Evolutionary conservation across 2,797 vertebrate species (phyloP).

Genomic region (Sparidentex hasta): DNA sequence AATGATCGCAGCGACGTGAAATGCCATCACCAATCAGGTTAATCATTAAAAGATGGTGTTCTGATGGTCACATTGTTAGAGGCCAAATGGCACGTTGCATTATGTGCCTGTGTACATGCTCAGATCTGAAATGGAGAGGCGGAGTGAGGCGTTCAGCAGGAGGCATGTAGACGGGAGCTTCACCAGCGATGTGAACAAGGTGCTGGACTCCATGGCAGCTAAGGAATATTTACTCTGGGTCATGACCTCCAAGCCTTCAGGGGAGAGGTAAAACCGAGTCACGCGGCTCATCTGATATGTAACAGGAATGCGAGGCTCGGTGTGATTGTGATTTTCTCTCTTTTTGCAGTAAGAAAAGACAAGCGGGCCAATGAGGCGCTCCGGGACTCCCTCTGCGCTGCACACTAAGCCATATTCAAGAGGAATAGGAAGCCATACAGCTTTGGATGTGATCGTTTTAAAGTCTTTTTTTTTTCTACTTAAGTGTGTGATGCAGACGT

Average conservation of each 20-base stretch:
- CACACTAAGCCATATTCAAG: conserved; percentile 55
- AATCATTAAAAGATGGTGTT: conserved; percentile 11
- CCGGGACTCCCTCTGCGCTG: conserved; percentile 41
- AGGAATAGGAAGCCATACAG: conserved; percentile 81
- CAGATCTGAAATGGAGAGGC: conserved; percentile 87
- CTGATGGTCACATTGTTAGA: neutral
- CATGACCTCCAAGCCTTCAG: conserved; percentile 90
- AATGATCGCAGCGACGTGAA: conserved; percentile 15
- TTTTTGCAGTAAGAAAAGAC: conserved; percentile 78
- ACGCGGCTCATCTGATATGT: neutral
- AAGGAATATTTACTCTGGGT: conserved; percentile 97
- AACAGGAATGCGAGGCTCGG: neutral
- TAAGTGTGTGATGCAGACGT: conserved; percentile 60
- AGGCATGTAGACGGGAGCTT: conserved; percentile 97
- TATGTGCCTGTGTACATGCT: conserved; percentile 70
- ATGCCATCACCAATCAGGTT: neutral
- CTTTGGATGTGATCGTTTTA: conserved; percentile 57
- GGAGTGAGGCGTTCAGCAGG: conserved; percentile 81
- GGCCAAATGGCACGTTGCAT: conserved; percentile 25
- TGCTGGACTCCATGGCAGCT: conserved; percentile 94
- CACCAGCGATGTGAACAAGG: conserved; percentile 95
- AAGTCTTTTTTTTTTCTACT: conserved; percentile 40
- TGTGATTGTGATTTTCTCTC: conserved; percentile 39
- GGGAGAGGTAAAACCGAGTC: conserved; percentile 80
- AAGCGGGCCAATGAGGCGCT: conserved; percentile 62